Base-by-base conservation (phyloP, 2,797 vertebrate genomes). In the Sebastes nivosus region DNA sequence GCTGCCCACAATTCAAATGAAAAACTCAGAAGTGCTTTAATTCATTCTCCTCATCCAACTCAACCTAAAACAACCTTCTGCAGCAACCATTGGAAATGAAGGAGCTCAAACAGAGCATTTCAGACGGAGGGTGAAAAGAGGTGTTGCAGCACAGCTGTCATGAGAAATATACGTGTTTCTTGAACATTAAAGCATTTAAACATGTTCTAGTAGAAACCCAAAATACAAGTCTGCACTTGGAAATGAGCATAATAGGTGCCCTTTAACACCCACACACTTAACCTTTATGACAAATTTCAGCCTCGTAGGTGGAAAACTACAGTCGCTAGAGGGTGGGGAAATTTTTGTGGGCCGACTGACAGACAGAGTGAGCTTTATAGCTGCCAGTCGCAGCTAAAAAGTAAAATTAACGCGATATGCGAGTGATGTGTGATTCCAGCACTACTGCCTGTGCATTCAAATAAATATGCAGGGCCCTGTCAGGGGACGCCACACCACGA, bases 11-110 rank as follows among this genome's bases (percentile, higher is more conserved):
- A 54, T 61, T 60, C 8, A 70, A 60, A 68, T 38, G 11, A 27
- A 83, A 80, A n/a, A n/a, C n/a, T n/a, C n/a, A n/a, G n/a, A n/a
- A 30, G 20, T 20, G 54, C 57, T 80, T 80, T 46, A 20, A 65
- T 81, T 86, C 77, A 20, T 22, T 61, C 50, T 64, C 27, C 50
- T 64, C 27, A 2, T 74, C 38, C 8, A 29, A 55, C 14, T 46
- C 67, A 65, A 63, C 67, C 80, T 80, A 66, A 72, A 55, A 55
- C 30, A 72, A 67, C 36, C 60, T 66, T 32, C 30, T 24, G 64
- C 29, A 50, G 36, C 52, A 46, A 46, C 29, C 12, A 11, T 8
- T 25, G 46, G 57, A 67, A 70, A 72, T 42, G 38, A 42, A 42
- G 38, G 13, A 14, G 38, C 38, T 42, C 38, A 42, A 42, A 42